Evolutionary conservation across 2,888 invertebrate species (phyloP).

Genomic region (Margaritifera margaritifera): DNA sequence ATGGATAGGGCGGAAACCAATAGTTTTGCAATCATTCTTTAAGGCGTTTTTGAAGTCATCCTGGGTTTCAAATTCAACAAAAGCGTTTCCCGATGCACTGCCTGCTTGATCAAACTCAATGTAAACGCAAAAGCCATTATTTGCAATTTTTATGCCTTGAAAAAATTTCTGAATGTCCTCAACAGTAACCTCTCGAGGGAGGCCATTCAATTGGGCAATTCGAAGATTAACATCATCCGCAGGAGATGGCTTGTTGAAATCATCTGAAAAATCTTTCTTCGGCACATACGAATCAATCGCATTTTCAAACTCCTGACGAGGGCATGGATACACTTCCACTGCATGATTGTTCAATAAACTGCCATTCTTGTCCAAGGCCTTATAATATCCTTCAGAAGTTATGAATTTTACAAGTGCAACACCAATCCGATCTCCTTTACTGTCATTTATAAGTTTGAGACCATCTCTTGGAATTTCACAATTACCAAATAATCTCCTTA

Average conservation of each 20-base stretch:
- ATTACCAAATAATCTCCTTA: constrained; percentile 87
- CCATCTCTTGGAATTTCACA: constrained; percentile 85
- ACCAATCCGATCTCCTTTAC: constrained; percentile 85
- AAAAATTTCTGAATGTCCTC: constrained; percentile 94
- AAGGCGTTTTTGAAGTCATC: constrained; percentile 83
- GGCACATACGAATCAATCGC: constrained; percentile 79
- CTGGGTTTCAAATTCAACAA: constrained; percentile 84
- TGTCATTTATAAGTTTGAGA: constrained; percentile 88
- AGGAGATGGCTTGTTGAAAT: constrained; percentile 9
- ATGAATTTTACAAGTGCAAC: constrained; percentile 85
- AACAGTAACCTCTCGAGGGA: constrained; percentile 46
- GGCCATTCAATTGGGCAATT: constrained; percentile 45
- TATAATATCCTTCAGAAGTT: constrained; percentile 80
- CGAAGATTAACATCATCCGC: constrained; percentile 15
- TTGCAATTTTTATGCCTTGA: constrained; percentile 86
- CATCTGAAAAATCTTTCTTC: constrained; percentile 13
- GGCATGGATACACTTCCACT: constrained; percentile 81
- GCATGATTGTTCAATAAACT: constrained; percentile 80
- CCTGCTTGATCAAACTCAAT: constrained; percentile 74
- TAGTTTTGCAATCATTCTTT: constrained; percentile 77
- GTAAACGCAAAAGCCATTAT: constrained; percentile 76
- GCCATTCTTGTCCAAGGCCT: constrained; percentile 80
- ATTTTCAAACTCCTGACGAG: constrained; percentile 83
- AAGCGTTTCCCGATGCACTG: constrained; percentile 80
- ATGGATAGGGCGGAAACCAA: constrained; percentile 64